These are phyloP conservation scores for Oreocharis arfaki DNA, from an alignment of 2,113 vertebrate species.

Conservation along the genomic window DNA sequence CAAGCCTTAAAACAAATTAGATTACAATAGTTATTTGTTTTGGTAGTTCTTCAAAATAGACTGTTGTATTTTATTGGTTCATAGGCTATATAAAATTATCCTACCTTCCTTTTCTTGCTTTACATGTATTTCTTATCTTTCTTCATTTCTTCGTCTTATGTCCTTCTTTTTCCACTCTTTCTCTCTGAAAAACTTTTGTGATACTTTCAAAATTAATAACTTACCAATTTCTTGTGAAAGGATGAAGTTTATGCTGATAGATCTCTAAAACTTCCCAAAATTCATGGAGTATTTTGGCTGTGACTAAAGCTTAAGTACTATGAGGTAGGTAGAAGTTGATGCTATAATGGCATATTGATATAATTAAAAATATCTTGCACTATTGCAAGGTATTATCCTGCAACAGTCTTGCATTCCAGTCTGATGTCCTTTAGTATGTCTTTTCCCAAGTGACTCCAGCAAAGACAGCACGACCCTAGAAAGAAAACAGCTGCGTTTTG, in stretches of 20 bases:
- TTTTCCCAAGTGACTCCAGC: background rate
- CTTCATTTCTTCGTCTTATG: background rate
- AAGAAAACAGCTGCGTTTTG: background rate
- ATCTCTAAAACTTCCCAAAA: background rate
- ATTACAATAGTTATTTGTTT: background rate
- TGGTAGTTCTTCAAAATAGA: background rate
- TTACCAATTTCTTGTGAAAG: background rate
- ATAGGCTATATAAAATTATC: background rate
- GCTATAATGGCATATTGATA: background rate
- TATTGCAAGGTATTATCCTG: background rate
- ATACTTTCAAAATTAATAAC: background rate
- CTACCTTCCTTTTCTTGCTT: background rate
- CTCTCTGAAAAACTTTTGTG: background rate
- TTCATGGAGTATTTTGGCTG: background rate
- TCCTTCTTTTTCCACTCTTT: background rate
- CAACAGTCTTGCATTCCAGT: background rate
- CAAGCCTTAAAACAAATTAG: background rate
- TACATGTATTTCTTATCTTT: background rate
- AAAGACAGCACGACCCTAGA: background rate
- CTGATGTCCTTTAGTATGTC: background rate
- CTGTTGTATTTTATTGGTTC: background rate
- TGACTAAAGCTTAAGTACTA: background rate
- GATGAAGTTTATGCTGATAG: background rate
- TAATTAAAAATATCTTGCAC: background rate
- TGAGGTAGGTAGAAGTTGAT: background rate